Evolutionary conservation across 2,113 vertebrate species (phyloP).

Genomic region (Eira barbara): DNA sequence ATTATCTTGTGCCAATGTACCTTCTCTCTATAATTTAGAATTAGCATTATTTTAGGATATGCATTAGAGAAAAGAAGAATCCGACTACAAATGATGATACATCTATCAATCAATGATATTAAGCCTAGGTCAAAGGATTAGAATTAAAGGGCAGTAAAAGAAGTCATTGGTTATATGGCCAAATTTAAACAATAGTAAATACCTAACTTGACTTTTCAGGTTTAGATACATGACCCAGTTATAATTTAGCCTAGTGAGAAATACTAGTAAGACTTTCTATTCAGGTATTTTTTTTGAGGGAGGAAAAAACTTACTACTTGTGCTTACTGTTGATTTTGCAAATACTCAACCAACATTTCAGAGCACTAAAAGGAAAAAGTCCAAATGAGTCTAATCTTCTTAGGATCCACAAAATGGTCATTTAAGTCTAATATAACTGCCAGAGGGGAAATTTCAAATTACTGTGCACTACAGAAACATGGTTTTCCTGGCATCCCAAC

Average conservation of each 20-base stretch:
- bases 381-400: conserved; percentile 60
- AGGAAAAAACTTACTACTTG: conserved; percentile 53
- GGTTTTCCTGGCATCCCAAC: conserved; percentile 73
- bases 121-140: conserved; percentile 34
- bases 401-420: conserved; percentile 60
- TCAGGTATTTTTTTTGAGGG: conserved; percentile 40
- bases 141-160: conserved; percentile 31
- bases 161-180: conserved; percentile 41
- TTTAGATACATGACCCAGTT: conserved; percentile 60
- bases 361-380: conserved; percentile 69
- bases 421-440: conserved; percentile 55
- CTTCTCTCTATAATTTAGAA: conserved; percentile 48
- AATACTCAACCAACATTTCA: conserved; percentile 71
- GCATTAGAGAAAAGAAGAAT: conserved; percentile 50
- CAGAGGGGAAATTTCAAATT: conserved; percentile 64
- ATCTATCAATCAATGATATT: conserved; percentile 38
- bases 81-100: conserved; percentile 45
- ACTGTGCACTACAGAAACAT: conserved; percentile 63
- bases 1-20: conserved; percentile 37
- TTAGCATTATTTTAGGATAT: conserved; percentile 59
- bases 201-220: conserved; percentile 62
- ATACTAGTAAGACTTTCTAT: conserved; percentile 51
- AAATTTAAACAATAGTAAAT: conserved; percentile 53
- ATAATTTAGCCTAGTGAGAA: conserved; percentile 66
- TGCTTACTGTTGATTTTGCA: conserved; percentile 69